Base-by-base conservation (phyloP, 92 coral and sea anemone species). In the Phenganax marumi region DNA sequence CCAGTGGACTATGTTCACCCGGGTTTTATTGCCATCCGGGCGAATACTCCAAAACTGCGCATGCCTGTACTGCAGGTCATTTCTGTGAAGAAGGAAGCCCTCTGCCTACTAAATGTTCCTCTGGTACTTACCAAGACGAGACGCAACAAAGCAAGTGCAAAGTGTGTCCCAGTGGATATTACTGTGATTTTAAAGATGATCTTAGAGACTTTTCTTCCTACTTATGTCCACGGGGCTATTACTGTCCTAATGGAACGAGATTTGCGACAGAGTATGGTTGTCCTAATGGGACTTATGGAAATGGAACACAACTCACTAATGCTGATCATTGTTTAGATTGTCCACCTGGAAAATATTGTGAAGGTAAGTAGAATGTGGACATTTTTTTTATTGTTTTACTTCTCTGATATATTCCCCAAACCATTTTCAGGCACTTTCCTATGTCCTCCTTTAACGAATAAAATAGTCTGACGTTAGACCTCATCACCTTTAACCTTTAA, bases 181-280 rank as follows among this genome's bases (percentile, higher is more conserved):
- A 89, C 82, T 95, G 98, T 66, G 97, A 95, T 90, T 89, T 71
- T 51, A 89, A 86, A 21, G 85, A 89, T 56, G 96, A 95, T 43
- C 91, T 95, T 7, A 89, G 91, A 10, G 82, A 87, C 43, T 95
- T 87, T 80, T 80, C 89, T 17, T 63, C 81, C 71, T 95, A 91
- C 63, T 16, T 86, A 51, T 95, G 98, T 79, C 98, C 98, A 16
- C 89, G 85, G 81, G 98, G 98, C 9, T 92, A 81, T 60, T 95
- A 85, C 57, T 95, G 98, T 61, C 98, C 98, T 48, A 95, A 95
- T 89, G 96, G 98, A 72, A 95, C 98, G 54, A 85, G 89, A 54
- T 92, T 55, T 86, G 86, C 91, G 14, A 89, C 88, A 16, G 88
- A 95, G 87, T 92, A 82, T 88, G 98, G 98, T 10, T 95, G 98